Conservation (phyloP, 2,797 vertebrate species). For the Melanogrammus aeglefinus region DNA sequence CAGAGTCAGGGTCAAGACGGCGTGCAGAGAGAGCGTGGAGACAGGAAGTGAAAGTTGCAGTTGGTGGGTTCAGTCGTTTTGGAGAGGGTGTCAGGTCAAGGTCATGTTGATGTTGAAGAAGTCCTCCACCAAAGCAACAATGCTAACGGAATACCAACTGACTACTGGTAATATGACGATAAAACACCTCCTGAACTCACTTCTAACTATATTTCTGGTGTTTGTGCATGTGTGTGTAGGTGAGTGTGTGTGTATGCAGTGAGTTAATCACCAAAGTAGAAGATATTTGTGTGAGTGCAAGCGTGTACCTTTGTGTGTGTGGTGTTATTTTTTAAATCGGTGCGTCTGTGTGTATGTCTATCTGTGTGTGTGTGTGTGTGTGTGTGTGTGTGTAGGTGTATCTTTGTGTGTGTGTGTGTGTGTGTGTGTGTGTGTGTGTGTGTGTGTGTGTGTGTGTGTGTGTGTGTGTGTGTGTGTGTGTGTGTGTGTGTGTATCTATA, state of each 20-base stretch:
- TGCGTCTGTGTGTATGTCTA: too few species aligned
- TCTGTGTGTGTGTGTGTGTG: too few species aligned
- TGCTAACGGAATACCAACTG: not conserved
- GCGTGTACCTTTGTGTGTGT: too few species aligned
- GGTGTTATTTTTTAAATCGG: not conserved
- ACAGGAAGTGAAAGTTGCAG: slow-evolving; percentile 2
- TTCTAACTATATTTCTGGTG: not conserved
- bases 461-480: not conserved
- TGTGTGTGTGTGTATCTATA: not conserved
- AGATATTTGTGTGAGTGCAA: too few species aligned
- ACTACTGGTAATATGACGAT: not conserved
- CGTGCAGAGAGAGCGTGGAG: not conserved
- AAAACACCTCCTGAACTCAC: not conserved
- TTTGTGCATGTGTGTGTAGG: not conserved
- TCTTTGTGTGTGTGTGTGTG: too few species aligned
- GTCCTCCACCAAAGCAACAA: not conserved
- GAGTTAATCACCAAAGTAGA: too few species aligned
- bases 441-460: not conserved
- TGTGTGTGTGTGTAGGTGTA: too few species aligned
- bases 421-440: not conserved
- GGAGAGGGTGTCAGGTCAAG: not conserved
- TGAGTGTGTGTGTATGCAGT: not conserved
- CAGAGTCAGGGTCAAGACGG: not conserved
- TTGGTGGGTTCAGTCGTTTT: not conserved
- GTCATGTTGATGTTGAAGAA: not conserved